Base-by-base conservation (phyloP, 2,888 invertebrate species). In the Hydraecia micacea region DNA sequence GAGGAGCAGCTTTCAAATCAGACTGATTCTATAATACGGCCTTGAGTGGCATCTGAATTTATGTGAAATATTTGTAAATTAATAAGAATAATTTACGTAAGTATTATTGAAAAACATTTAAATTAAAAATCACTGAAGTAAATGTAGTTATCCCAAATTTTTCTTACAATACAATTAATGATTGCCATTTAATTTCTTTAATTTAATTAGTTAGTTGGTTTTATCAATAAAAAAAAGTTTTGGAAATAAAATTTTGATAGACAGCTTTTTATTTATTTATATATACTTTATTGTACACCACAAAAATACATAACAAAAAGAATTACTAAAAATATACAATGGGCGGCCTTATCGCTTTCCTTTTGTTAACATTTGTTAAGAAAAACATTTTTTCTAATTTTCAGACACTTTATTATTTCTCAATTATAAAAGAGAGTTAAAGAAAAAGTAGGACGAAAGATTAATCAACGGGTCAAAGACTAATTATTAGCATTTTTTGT, bases 391-490 rank as follows among this genome's bases (percentile, higher is more conserved):
- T 32, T 25, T 8, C 25, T 52, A 3, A 3, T n/a, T 65, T 39
- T 63, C 7, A 69, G 49, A 49, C n/a, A 18, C 66, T 36, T 46
- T 49, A 70, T 39, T 73, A 69, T 81, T 77, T 49, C n/a, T 62
- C 8, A 18, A 52, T 55, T 42, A 32, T 32, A 52, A 63, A 71
- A 79, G 63, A n/a, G 42, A 49, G 28, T 75, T 65, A 55, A 52
- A 63, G 55, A 36, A 76, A 82, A 86, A 83, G 13, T 49, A 18
- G 55, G 8, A 55, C 72, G 72, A 77, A 70, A 83, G 46, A 69
- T 86, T 77, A 77, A 83, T 83, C 83, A 86, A 68, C 39, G 68
- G 39, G n/a, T 69, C 68, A 82, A 83, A 83, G 65, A 65, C 21
- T 67, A 68, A 49, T 28, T 82, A 60, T 60, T 25, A 76, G 63